Evolutionary conservation across 2,888 invertebrate genomes (phyloP), one percentile per base, ranked within the genome.

Genomic region (Mythimna vitellina): DNA sequence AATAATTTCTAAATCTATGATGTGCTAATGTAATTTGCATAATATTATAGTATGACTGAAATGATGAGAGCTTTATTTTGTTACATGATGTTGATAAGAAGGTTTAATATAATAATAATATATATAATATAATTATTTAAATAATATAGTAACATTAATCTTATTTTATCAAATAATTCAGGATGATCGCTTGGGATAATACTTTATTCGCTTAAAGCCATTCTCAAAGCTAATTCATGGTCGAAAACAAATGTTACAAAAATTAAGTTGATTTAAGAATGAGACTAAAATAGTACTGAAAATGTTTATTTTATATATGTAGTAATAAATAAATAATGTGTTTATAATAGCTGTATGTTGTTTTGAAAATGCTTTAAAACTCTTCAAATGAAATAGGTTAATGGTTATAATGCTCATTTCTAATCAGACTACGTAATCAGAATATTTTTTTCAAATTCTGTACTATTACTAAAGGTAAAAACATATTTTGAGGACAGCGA

Each of bases 11-110:
- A 81, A 76, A 64, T 69, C 22, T 58, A 57, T 32, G 20, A 60
- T 58, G 71, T 70, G 61, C 51, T 81, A 64, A 78, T 53, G 54
- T 64, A 35, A 71, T 54, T 57, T 61, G 32, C 38, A 57, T 65
- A 71, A 25, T 62, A 35, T 38, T 20, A 51, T 49, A 57, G 17
- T 57, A 57, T 17, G 42, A n/a, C 80, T 80, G 68, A 83, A 61
- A 53, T 14, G 9, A 46, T 56, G 3, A 65, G 22, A 83, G 65
- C 67, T 83, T 81, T 81, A 76, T 81, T 83, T 81, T 61, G 32
- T 79, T 66, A 46, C 61, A 49, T 51, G 3, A 17, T 32, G 25
- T 60, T 42, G 17, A 1, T 70, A 62, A 62, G 46, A 57, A 66
- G 70, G 32, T 25, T 65, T n/a, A n/a, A n/a, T n/a, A n/a, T n/a